phyloP scores from a whole-genome alignment of 2,113 vertebrate genomes.

The Chelonoidis abingdonii region DNA sequence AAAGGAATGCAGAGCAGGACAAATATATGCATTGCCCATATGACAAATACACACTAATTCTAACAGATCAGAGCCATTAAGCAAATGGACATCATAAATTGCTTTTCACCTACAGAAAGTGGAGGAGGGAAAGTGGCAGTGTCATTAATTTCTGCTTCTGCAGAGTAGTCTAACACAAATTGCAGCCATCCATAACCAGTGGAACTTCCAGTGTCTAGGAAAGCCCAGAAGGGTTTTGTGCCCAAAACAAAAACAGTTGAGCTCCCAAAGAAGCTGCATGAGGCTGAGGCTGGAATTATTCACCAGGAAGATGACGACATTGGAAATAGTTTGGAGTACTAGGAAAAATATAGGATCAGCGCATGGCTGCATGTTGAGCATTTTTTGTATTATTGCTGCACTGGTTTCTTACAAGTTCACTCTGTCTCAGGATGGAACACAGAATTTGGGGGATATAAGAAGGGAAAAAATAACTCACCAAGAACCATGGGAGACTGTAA shows the following conservation, averaged over 20 bases:
- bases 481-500: background rate
- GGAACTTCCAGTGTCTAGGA: background rate
- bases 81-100: background rate
- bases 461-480: background rate
- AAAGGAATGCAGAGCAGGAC: background rate
- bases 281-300: background rate
- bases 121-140: no score
- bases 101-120: background rate
- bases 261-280: background rate
- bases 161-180: background rate
- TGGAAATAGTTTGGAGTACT: background rate
- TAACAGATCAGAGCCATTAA: background rate
- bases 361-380: background rate
- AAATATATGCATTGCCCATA: background rate
- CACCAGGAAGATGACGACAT: background rate
- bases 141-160: background rate
- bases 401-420: background rate
- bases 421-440: background rate
- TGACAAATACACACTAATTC: background rate
- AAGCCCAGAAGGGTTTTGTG: background rate
- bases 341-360: background rate
- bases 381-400: background rate
- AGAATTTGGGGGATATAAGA: background rate
- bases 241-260: background rate
- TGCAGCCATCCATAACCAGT: background rate